phyloP scores from a whole-genome alignment of 2,113 vertebrate species.

The Eulacestoma nigropectus region DNA sequence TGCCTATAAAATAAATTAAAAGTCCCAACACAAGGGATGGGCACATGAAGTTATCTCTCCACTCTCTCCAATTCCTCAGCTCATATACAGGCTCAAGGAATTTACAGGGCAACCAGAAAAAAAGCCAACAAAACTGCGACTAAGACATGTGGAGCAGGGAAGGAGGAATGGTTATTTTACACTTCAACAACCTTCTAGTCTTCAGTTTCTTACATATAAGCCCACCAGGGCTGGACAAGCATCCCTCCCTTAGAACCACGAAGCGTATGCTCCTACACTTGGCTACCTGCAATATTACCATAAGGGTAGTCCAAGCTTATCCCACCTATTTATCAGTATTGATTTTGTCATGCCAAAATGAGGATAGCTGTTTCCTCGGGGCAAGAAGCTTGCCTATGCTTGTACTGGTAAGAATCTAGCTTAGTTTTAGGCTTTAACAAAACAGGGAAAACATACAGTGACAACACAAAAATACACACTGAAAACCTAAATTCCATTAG shows the following conservation, averaged over 20 bases:
- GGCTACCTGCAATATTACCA: neutral
- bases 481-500: neutral
- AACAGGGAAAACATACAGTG: neutral
- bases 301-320: neutral
- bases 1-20: neutral
- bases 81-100: neutral
- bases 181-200: neutral
- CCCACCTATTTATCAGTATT: neutral
- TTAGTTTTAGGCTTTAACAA: neutral
- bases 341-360: neutral
- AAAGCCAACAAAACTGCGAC: rapidly evolving
- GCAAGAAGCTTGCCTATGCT: neutral
- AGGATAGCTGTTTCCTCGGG: neutral
- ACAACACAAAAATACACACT: neutral
- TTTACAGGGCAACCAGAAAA: neutral
- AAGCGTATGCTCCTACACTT: neutral
- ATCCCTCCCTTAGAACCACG: neutral
- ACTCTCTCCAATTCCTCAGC: neutral
- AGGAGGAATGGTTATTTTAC: neutral
- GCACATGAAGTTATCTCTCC: neutral
- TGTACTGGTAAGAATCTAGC: neutral
- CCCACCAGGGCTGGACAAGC: neutral
- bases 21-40: neutral
- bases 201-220: neutral
- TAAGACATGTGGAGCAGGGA: neutral